Evolutionary conservation across 2,888 invertebrate species (phyloP), one percentile per base, ranked within the genome.

Genomic region (Eristalinus sepulchralis): DNA sequence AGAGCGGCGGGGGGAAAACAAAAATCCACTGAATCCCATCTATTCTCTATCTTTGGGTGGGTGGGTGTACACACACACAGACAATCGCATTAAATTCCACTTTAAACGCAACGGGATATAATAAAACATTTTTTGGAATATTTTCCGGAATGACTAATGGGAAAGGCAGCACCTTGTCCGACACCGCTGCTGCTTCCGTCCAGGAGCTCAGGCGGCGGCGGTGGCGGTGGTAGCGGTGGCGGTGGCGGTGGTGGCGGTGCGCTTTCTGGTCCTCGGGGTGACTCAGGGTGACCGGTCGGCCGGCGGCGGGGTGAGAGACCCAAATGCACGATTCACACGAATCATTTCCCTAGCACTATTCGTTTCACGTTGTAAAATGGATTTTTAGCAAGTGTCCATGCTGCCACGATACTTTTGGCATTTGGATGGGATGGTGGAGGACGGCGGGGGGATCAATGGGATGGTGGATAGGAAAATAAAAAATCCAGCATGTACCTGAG

Each of bases 291-390:
- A n/a, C n/a, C 27, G 5, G 5, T 5, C 27, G 27, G 2, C 27
- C 27, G 27, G 2, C 27, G 2, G 2, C 27, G 27, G 27, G 27
- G 27, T 27, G 27, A 27, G 59, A 63, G 57, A 59, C 77, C 77
- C 82, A 78, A 86, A 83, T 82, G 78, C 78, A 78, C 86, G 73
- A 83, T 83, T 86, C 83, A 79, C 86, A 86, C 86, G 86, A 86
- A 83, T 73, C 78, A 86, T 86, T 86, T 83, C 75, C 66, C 78
- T n/a, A 73, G 70, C 78, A 86, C 78, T 83, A 86, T 86, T 82
- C 82, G 60, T 78, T 78, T 82, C 62, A 62, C 62, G 62, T 78
- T 83, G 86, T 86, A 83, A 83, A 86, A 86, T 75, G 86, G 77
- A 68, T 78, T 70, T 68, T 82, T 78, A 78, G 75, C 78, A 78